phyloP scores from a whole-genome alignment of 2,888 invertebrate species.

The Zaprionus bogoriensis region DNA sequence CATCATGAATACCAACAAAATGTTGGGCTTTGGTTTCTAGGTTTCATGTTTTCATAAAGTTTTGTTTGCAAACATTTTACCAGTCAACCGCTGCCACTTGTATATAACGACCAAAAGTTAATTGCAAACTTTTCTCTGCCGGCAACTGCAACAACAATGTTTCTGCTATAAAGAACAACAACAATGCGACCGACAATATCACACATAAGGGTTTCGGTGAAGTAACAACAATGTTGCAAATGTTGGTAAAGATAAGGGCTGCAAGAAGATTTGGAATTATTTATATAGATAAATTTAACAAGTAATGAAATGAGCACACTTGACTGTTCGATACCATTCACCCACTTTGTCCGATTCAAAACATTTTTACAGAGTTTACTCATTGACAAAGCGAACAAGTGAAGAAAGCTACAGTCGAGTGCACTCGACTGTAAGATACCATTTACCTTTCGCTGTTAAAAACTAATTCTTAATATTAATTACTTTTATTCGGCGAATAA shows the following conservation, averaged over 20 bases:
- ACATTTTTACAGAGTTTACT: too few species aligned
- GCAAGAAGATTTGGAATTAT: too few species aligned
- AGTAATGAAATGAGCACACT: too few species aligned
- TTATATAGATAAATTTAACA: too few species aligned
- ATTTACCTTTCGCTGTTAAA: too few species aligned
- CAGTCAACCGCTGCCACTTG: conserved; percentile 59
- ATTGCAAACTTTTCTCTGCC: conserved; percentile 58
- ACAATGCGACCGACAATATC: conserved; percentile 4
- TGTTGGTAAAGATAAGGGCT: conserved; percentile 13
- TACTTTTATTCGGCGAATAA: too few species aligned
- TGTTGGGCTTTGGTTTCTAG: conserved; percentile 28
- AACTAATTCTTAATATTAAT: too few species aligned
- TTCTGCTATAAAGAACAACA: conserved; percentile 29
- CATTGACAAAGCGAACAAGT: too few species aligned
- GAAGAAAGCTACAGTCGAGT: too few species aligned
- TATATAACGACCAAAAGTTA: conserved; percentile 71
- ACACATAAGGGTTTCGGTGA: conserved; percentile 30
- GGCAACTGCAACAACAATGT: conserved; percentile 44
- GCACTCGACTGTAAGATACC: too few species aligned
- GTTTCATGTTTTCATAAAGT: conserved; percentile 47
- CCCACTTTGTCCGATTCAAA: too few species aligned
- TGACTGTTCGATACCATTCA: too few species aligned
- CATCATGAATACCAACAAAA: conserved; percentile 4
- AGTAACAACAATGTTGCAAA: conserved; percentile 40
- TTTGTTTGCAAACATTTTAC: conserved; percentile 63